Conservation (phyloP, 1,140 invertebrate species). For the Babylonia areolata region DNA sequence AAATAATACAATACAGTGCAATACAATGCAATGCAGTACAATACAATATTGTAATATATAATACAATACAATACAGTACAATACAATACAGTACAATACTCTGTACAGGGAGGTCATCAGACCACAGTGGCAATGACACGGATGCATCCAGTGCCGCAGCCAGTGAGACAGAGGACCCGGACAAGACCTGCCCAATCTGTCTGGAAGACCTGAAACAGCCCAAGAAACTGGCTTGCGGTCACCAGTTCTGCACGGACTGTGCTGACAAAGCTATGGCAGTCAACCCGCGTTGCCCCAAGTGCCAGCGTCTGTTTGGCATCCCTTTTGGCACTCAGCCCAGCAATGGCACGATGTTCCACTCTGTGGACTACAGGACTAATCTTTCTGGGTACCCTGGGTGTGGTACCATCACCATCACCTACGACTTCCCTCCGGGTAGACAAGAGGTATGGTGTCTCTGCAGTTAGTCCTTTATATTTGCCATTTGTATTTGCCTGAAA, state of each 20-base stretch:
- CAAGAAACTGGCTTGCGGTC: constrained; percentile 58
- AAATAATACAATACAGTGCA: no score
- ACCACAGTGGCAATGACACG: constrained; percentile 12
- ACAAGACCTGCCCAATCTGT: constrained; percentile 59
- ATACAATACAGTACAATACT: not conserved
- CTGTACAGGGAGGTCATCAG: not conserved
- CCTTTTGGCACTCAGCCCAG: constrained; percentile 60
- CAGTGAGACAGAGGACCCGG: constrained; percentile 26
- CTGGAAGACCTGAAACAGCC: constrained; percentile 47
- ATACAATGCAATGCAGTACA: no score
- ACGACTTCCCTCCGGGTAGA: constrained; percentile 59
- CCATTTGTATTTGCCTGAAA: no score
- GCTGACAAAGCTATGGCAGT: constrained; percentile 54
- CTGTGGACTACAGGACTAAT: not conserved
- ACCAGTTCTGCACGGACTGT: constrained; percentile 58
- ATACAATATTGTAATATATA: no score
- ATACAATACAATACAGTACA: not conserved
- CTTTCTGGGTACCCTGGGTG: constrained; percentile 56
- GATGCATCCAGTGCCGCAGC: constrained; percentile 2
- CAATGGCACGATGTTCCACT: constrained; percentile 51
- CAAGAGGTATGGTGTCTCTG: constrained; percentile 59
- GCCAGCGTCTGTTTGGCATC: constrained; percentile 62
- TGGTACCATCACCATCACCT: constrained; percentile 58
- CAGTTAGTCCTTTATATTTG: no score
- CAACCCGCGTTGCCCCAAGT: constrained; percentile 65